Base-by-base conservation (phyloP, 2,113 vertebrate genomes). In the Jaculus jaculus region DNA sequence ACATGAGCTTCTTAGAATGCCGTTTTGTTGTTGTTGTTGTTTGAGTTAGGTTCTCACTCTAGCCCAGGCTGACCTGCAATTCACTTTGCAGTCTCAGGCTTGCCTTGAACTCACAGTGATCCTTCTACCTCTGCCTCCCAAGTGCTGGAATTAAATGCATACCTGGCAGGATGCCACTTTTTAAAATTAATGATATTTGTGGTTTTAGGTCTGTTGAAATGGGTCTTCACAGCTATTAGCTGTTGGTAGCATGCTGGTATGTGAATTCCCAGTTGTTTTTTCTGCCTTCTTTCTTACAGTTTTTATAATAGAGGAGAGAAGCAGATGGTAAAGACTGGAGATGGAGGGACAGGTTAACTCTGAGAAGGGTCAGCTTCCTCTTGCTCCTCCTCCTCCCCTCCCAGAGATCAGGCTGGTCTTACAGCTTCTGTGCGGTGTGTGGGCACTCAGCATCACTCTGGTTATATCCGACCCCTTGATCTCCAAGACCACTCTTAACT, bases 191-290 rank as follows among this genome's bases (percentile, higher is more conserved):
- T 68, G 34, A 28, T 66, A 5, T 39, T 71, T 81, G 42, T 66
- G 28, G 37, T 84, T 95, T 42, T 3, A 65, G 30, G 63, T 54
- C 82, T 78, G 65, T 89, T 51, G 37, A 73, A 63, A 71, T 69
- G 73, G 68, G 66, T 66, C 24, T 71, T 73, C 69, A 66, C 51
- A 90, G 51, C 17, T 28, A 51, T 90, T 32, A 34, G 39, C 21
- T 71, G 37, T 24, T 34, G 63, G 26, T 20, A 95, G 68, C 30
- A 24, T 47, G 32, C 1, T 0, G 15, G 61, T 42, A 34, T 26
- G 34, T 88, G 37, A 6, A 18, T 47, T 81, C 39, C 84, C 39
- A 5, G 26, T 34, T n/a, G n/a, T 18, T 81, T 79, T 37, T 17
- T 7, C 54, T 58, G 47, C 2, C 51, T 42, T 28, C 42, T 47